Conservation (phyloP, 2,113 vertebrate species). For the Chloebia gouldiae region DNA sequence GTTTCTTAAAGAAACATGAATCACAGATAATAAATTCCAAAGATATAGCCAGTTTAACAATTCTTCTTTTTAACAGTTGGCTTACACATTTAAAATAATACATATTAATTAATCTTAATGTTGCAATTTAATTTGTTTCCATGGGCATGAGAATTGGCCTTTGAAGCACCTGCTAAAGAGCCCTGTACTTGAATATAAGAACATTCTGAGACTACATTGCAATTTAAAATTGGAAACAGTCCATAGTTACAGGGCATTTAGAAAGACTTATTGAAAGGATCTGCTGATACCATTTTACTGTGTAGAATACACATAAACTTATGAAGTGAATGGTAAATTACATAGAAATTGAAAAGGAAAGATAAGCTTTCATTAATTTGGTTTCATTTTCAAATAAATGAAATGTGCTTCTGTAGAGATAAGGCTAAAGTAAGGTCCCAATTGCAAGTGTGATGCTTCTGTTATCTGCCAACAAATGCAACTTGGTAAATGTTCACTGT, state of each 20-base stretch:
- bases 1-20: not conserved
- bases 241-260: not conserved
- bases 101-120: not conserved
- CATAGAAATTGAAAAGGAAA: not conserved
- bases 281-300: not conserved
- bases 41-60: not conserved
- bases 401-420: not conserved
- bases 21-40: not conserved
- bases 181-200: not conserved
- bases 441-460: not conserved
- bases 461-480: not conserved
- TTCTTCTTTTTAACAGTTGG: not conserved
- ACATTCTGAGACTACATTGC: not conserved
- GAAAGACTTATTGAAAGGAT: not conserved
- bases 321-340: not conserved
- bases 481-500: not conserved
- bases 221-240: not conserved
- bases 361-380: not conserved
- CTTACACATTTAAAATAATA: not conserved
- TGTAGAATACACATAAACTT: not conserved
- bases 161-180: not conserved
- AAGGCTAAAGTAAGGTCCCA: not conserved
- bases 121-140: not conserved
- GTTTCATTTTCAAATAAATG: not conserved
- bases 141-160: not conserved